Evolutionary conservation across 2,888 invertebrate species (phyloP).

Genomic region (Ephialtes manifestator): DNA sequence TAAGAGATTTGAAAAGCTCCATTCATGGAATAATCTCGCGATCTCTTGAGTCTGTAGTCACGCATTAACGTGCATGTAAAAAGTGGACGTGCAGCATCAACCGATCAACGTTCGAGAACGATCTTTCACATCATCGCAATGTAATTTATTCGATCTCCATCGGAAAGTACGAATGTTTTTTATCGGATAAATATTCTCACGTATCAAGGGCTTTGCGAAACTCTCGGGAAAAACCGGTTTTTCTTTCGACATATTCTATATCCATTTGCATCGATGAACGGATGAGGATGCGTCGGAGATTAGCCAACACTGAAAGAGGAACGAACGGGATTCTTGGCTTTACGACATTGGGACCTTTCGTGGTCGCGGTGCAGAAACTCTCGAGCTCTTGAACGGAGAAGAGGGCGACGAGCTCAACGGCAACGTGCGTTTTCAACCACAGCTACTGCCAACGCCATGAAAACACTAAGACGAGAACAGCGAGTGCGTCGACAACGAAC

Average conservation of each 20-base stretch:
- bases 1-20: conserved; percentile 21
- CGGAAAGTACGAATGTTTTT: neutral
- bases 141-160: neutral
- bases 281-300: neutral
- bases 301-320: conserved; percentile 15
- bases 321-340: conserved; percentile 47
- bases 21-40: conserved; percentile 34
- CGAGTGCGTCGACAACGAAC: conserved; percentile 32
- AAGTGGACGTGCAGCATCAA: neutral
- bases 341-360: conserved; percentile 51
- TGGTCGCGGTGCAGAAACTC: conserved; percentile 17
- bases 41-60: conserved; percentile 2
- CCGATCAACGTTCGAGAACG: conserved; percentile 7
- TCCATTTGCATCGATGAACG: conserved; percentile 13
- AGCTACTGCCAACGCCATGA: conserved; percentile 43
- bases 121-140: conserved; percentile 7
- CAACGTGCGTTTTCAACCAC: conserved; percentile 29
- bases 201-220: neutral
- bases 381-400: neutral
- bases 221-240: neutral
- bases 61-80: conserved; percentile 5
- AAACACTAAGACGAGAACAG: conserved; percentile 36
- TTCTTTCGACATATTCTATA: neutral
- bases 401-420: neutral
- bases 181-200: neutral